Base-by-base conservation (phyloP, 2,797 vertebrate species). In the Megaceryle alcyon region DNA sequence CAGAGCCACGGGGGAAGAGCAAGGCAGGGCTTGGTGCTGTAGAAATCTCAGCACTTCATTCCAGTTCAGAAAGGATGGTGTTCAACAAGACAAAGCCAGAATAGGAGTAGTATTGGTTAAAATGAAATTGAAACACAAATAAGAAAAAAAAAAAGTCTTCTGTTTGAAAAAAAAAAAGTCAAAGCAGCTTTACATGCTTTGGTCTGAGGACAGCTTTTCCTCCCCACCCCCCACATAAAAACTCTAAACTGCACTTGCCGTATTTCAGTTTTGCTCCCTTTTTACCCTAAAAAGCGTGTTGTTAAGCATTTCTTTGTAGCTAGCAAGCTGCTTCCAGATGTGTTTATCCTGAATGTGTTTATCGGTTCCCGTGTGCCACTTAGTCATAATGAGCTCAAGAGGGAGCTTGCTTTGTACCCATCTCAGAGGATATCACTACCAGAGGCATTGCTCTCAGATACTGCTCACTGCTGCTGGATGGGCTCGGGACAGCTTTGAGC, bases 261-360 rank as follows among this genome's bases (percentile, higher is more conserved):
- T 23, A 13, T 88, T 93, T 90, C 35, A 54, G 25, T 68, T 92
- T 75, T 84, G 54, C 54, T 94, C 26, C 21, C 5, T 79, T 96
- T 93, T 92, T 53, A 56, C 60, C 39, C 29, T 5, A 14, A 73
- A 28, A 69, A 80, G 43, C 12, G 14, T 57, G 64, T 22, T 73
- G 51, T 73, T 57, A 72, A 69, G 51, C 70, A 53, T 72, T 86
- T 88, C 37, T 65, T 48, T 79, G 70, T 70, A 65, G 53, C 69
- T 49, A 19, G 51, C 57, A 59, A 69, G 83, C n/a, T 0, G 1
- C 59, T 94, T 90, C 76, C 95, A 90, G 79, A 82, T 75, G 87
- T 87, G 82, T 69, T 95, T 93, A 66, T 79, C 46, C 88, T 63
- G 43, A 82, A 39, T 60, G 56, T 81, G 59, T 63, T 82, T 56